phyloP scores from a whole-genome alignment of 1,140 invertebrate species.

The Drosophila kohkoa region DNA sequence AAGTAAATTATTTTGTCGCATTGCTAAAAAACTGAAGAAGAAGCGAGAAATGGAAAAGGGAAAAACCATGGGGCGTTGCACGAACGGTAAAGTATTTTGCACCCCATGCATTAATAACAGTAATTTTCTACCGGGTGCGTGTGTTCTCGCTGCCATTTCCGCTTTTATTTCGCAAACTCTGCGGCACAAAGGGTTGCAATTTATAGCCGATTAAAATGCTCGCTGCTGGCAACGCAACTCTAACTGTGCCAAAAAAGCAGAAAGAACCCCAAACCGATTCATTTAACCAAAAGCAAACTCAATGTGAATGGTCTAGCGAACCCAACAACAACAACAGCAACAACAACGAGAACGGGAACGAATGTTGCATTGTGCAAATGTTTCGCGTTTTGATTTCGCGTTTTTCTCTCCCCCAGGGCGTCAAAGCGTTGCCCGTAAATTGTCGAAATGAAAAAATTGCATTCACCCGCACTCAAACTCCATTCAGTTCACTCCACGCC shows the following conservation, averaged over 20 bases:
- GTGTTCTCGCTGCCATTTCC: constrained; percentile 42
- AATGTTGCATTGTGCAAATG: constrained; percentile 59
- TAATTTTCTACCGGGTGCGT: constrained; percentile 69
- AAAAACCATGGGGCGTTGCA: constrained; percentile 45
- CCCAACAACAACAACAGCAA: background rate
- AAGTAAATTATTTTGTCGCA: constrained; percentile 74
- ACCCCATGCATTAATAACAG: constrained; percentile 80
- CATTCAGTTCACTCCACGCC: constrained; percentile 15
- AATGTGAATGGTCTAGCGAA: background rate
- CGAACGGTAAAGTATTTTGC: constrained; percentile 63
- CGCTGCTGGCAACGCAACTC: constrained; percentile 37
- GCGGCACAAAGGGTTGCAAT: constrained; percentile 75
- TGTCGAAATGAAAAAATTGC: constrained; percentile 67
- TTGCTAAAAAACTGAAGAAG: constrained; percentile 45
- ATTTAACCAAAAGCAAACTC: constrained; percentile 6
- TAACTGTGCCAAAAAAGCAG: constrained; percentile 5
- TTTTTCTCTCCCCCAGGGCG: constrained; percentile 37
- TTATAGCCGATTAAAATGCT: constrained; percentile 79
- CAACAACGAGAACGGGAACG: background rate
- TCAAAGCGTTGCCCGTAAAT: constrained; percentile 64
- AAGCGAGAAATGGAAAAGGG: constrained; percentile 26
- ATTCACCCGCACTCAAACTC: constrained; percentile 23
- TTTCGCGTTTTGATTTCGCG: constrained; percentile 59
- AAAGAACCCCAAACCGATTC: constrained; percentile 6
- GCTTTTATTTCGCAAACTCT: constrained; percentile 49